Evolutionary conservation across 1,140 invertebrate genomes (phyloP), one percentile per base, ranked within the genome.

Genomic region (Eubasilissa regina): DNA sequence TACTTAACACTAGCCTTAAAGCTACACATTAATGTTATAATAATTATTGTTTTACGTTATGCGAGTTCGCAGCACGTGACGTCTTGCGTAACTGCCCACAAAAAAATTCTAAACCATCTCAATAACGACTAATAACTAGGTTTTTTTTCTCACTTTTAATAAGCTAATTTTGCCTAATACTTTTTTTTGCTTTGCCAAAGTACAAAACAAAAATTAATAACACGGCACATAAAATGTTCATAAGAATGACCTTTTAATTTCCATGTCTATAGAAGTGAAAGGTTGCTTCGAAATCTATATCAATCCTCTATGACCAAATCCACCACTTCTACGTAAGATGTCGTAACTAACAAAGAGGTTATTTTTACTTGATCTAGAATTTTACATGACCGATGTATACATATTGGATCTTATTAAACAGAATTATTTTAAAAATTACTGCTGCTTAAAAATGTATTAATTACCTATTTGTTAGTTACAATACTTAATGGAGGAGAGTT

Each of bases 31-130:
- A 44, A 66, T 15, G 7, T 66, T 15, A 66, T 17, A 66, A 44
- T 66, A 66, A 66, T 66, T 66, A 66, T 66, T 66, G 43, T 66
- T 66, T 66, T 47, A 44, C n/a, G 25, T 66, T 43, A 62, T 35
- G 7, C 43, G 4, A 43, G 19, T 11, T 8, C 15, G 1, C 12
- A 21, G 21, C 12, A 21, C 21, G 8, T 10, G n/a, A 56, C 9
- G 6, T 15, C 53, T 55, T 55, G 53, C 53, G 0, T 53, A 53
- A n/a, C 13, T 53, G 11, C 13, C 13, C 0, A 13, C 51, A 13
- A 55, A 0, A 0, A n/a, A 55, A n/a, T n/a, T n/a, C n/a, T n/a
- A n/a, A n/a, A n/a, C n/a, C n/a, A 55, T n/a, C 17, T 13, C 17
- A 55, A 17, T 15, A 55, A 15, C 51, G 9, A 15, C 51, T 55